Percentiles rank a stretch among this genome's conserved stretches.
Conservation (phyloP, 2,113 vertebrate genomes). For the Cathartes aura region DNA sequence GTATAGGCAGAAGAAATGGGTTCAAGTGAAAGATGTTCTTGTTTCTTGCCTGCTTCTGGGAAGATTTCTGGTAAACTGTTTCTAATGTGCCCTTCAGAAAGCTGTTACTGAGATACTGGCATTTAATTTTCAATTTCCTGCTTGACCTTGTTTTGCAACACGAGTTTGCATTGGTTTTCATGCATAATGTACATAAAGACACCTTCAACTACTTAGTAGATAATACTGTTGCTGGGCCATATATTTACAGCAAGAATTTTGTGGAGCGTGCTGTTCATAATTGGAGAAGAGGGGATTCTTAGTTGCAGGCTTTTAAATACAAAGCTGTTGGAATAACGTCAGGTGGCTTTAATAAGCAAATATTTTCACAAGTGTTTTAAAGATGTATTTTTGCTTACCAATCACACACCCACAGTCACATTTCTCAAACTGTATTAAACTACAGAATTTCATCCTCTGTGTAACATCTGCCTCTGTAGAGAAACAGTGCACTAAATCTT, state of each 20-base stretch:
- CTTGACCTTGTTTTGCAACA: slow-evolving; percentile 20
- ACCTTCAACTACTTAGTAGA: background rate
- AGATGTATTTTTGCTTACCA: background rate
- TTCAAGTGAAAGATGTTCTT: background rate
- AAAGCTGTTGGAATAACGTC: background rate
- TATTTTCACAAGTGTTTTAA: background rate
- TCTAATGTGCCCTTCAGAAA: slow-evolving; percentile 29
- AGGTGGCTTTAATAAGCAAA: background rate
- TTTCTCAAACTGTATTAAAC: background rate
- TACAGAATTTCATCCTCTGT: background rate
- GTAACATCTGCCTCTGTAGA: background rate
- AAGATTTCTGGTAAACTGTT: background rate
- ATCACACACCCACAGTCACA: background rate
- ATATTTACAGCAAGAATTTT: background rate
- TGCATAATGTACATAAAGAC: background rate
- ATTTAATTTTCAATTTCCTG: slow-evolving; percentile 46
- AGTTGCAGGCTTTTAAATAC: background rate
- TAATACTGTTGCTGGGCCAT: background rate
- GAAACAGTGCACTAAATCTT: background rate
- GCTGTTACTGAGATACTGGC: background rate
- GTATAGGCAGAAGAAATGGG: background rate
- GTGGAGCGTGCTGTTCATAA: background rate
- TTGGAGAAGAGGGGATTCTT: background rate
- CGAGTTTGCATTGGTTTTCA: background rate
- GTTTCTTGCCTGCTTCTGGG: background rate